Evolutionary conservation across 2,888 invertebrate genomes (phyloP), one percentile per base, ranked within the genome.

Genomic region (Tetranychus truncatus): DNA sequence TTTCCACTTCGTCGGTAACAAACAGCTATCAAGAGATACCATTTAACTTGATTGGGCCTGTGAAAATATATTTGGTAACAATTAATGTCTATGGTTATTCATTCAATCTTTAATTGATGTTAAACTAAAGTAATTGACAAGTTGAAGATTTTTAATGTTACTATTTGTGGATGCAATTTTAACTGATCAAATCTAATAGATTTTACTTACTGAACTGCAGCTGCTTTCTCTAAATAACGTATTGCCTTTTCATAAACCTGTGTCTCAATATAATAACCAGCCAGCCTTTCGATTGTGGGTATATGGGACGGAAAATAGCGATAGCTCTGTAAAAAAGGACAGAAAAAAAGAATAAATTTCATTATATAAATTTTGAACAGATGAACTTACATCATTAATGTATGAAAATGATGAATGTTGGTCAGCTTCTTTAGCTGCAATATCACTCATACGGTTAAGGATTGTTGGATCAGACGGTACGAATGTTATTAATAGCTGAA

Each of bases 371-470:
- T n/a, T 34, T 21, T 18, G 11, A 73, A 65, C 11, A 65, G 66
- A 11, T 5, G 0, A 4, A 74, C 84, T 84, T 83, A 90, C 90
- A 82, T 91, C 91, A 81, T 87, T 87, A 81, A 90, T 88, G 82
- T 89, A 90, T 80, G 91, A 90, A 83, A 89, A 90, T 0, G 93
- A 92, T 82, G 91, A 91, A 80, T 91, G 91, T 79, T 92, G 89
- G 83, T 99, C 97, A 2, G 92, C 94, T 80, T 91, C 88, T 76
- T 87, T 88, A 80, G 93, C 93, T 82, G 92, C 93, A 80, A 97
- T 87, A 80, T 91, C 89, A 0, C 95, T 97, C 75, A 96, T 86
- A 81, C 92, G 91, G 80, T 91, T 89, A 73, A 95, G 87, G 73
- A 95, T 88, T 67, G 89, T 89, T 0, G 94, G 91, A 83, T 99